A percentile compares a stretch with the other conserved stretches of the same genome.
Conservation (phyloP, 2,797 vertebrate genomes). For the Rhinatrema bivittatum region DNA sequence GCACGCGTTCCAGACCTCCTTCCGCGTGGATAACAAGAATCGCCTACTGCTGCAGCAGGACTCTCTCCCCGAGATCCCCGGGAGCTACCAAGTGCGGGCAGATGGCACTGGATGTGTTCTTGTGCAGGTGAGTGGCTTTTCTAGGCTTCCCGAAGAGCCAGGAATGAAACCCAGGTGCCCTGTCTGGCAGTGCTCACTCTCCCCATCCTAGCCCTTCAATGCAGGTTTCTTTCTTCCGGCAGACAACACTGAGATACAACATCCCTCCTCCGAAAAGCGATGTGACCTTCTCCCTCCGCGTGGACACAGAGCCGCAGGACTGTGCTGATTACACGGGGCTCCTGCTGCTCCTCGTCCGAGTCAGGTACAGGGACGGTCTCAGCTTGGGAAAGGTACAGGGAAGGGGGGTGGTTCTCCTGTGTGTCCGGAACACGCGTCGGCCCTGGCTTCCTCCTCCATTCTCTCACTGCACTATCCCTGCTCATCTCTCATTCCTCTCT, state of each 20-base stretch:
- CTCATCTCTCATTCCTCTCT: no score
- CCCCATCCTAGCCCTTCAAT: neutral
- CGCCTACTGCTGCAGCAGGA: constrained; percentile 67
- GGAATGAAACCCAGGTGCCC: no score
- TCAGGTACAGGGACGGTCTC: constrained; percentile 19
- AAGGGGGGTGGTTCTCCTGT: no score
- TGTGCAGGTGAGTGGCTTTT: constrained; percentile 59
- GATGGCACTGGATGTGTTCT: constrained; percentile 63
- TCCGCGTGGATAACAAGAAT: constrained; percentile 57
- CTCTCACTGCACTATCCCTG: no score
- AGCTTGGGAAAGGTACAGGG: no score
- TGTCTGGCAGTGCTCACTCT: neutral
- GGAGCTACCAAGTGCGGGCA: constrained; percentile 47
- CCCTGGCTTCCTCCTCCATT: no score
- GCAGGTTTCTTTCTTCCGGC: neutral
- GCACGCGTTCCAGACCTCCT: constrained; percentile 39
- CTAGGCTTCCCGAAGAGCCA: no score
- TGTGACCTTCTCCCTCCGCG: constrained; percentile 28
- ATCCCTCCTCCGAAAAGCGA: constrained; percentile 8
- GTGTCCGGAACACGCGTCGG: no score
- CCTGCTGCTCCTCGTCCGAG: neutral
- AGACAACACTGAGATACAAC: constrained; percentile 42
- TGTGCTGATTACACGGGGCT: constrained; percentile 4
- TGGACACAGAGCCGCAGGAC: constrained; percentile 9
- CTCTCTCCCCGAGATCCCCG: constrained; percentile 46